phyloP scores from a whole-genome alignment of 2,113 vertebrate genomes.

The Oryzias celebensis region DNA sequence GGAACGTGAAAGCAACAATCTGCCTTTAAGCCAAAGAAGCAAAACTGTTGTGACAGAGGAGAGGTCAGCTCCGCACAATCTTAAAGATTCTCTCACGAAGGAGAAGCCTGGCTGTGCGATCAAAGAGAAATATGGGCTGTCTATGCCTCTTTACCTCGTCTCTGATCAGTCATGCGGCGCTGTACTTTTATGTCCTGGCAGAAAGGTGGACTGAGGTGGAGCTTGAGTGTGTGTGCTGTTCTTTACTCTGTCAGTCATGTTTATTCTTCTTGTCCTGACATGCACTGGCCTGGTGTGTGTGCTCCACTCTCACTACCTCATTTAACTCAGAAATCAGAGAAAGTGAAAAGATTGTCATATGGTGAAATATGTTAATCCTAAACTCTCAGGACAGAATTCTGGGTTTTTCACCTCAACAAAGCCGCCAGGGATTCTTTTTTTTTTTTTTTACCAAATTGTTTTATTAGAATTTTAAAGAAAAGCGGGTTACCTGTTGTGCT shows the following conservation, averaged over 20 bases:
- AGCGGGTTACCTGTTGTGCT: too few species aligned
- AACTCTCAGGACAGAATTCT: neutral
- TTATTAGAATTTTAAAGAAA: too few species aligned
- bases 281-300: neutral
- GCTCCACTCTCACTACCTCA: neutral
- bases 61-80: conserved; percentile 17
- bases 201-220: neutral
- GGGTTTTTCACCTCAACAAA: too few species aligned
- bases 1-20: conserved; percentile 31
- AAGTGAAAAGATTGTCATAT: neutral
- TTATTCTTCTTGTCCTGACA: neutral
- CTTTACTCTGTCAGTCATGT: neutral
- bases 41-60: conserved; percentile 30
- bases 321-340: neutral
- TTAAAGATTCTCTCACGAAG: conserved; percentile 27
- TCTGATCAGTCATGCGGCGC: conserved; percentile 20
- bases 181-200: conserved; percentile 19
- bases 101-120: conserved; percentile 29
- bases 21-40: conserved; percentile 15
- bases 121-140: conserved; percentile 14
- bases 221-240: neutral
- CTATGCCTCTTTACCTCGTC: conserved; percentile 23
- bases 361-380: neutral
- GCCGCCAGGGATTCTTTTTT: too few species aligned
- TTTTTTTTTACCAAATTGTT: too few species aligned